A percentile compares a stretch with the other conserved stretches of the same genome.
Evolutionary conservation across 92 coral and sea anemone species (phyloP).

Genomic region (Palythoa grandis): DNA sequence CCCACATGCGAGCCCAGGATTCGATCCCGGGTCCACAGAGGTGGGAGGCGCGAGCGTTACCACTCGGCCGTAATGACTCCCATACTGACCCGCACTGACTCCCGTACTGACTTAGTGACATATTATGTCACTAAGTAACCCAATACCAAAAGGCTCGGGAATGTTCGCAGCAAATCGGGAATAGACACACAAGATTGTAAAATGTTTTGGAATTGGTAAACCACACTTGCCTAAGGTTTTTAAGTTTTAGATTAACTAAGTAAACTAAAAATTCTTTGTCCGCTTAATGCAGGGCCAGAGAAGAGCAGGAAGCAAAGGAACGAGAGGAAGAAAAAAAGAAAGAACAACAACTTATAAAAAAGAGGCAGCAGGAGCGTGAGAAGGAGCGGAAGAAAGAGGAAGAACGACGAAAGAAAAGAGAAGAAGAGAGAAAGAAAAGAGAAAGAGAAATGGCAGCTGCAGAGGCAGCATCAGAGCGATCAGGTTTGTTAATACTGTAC

Average conservation of each 20-base stretch:
- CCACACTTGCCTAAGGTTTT: too few species aligned
- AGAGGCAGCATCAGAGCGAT: conserved; percentile 13
- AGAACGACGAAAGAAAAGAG: conserved; percentile 20
- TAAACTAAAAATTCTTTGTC: neutral
- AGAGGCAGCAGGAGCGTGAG: conserved; percentile 35
- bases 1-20: too few species aligned
- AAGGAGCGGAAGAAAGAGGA: conserved; percentile 36
- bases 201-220: too few species aligned
- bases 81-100: too few species aligned
- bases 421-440: conserved; percentile 23
- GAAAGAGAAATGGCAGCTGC: conserved; percentile 39
- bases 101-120: too few species aligned
- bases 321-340: conserved; percentile 28
- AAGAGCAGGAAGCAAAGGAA: conserved; percentile 17
- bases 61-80: too few species aligned
- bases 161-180: too few species aligned
- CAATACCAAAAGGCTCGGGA: too few species aligned
- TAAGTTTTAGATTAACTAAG: neutral
- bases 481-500: conserved; percentile 20
- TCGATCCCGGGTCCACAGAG: too few species aligned
- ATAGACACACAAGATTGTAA: too few species aligned
- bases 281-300: conserved; percentile 17
- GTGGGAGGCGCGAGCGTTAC: too few species aligned
- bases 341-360: conserved; percentile 6
- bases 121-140: too few species aligned